Evolutionary conservation across 2,113 vertebrate genomes (phyloP).

Genomic region (Rattus rattus): DNA sequence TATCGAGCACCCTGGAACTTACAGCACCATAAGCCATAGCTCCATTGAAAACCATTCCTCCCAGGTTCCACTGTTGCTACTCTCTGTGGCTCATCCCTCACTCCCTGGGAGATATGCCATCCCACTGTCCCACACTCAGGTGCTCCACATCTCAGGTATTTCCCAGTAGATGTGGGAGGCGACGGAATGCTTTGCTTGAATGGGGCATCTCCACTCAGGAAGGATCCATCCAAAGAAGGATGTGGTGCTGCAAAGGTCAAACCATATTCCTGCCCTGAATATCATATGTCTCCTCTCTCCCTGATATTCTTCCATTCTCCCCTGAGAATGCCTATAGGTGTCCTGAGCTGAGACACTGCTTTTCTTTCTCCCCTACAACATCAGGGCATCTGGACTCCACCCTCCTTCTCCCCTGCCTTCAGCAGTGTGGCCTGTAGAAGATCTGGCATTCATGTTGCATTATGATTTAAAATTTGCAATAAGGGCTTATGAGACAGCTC

Average conservation of each 20-base stretch:
- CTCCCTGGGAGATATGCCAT: background rate
- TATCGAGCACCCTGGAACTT: background rate
- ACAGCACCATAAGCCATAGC: background rate
- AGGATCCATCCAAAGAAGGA: background rate
- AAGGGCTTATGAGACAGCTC: background rate
- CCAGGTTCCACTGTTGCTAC: background rate
- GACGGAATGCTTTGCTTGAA: background rate
- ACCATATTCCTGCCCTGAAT: background rate
- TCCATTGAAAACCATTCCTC: background rate
- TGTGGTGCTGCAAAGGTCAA: background rate
- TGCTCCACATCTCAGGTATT: background rate
- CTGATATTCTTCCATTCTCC: background rate
- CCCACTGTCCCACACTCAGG: background rate
- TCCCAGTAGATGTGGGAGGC: background rate
- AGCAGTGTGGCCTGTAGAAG: background rate
- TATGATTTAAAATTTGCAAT: background rate
- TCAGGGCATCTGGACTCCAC: background rate
- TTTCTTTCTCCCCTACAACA: background rate
- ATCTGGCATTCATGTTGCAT: background rate
- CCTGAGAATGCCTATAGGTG: background rate
- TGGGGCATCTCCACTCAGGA: background rate
- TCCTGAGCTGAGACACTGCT: background rate
- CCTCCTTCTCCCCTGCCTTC: background rate
- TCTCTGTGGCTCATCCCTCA: background rate
- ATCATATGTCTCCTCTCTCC: background rate